Conservation (phyloP, 2,797 vertebrate genomes). For the Enteromius unitaeniatus region DNA sequence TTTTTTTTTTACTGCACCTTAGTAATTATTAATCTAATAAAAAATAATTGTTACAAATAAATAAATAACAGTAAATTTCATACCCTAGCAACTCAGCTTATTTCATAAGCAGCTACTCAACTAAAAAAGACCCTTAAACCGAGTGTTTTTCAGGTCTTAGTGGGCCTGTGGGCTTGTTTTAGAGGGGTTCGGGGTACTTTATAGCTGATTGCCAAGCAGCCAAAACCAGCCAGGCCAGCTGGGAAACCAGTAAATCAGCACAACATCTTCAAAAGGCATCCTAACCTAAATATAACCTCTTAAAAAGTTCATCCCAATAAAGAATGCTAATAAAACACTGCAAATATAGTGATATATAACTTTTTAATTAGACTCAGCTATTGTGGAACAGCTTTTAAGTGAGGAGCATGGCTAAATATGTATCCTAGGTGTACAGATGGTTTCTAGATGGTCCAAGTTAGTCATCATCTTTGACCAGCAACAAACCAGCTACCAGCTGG, state of each 20-base stretch:
- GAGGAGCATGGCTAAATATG: not conserved
- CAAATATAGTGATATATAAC: not conserved
- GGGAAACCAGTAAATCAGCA: conserved; percentile 2
- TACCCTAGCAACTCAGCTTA: too few species aligned
- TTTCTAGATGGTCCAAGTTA: not conserved
- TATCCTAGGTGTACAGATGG: not conserved
- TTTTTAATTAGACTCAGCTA: not conserved
- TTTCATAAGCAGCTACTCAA: not conserved
- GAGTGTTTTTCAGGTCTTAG: not conserved
- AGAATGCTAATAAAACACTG: not conserved
- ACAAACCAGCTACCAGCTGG: not conserved
- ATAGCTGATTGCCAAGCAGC: not conserved
- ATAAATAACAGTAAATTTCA: not conserved
- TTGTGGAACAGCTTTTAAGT: not conserved
- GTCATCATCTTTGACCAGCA: not conserved
- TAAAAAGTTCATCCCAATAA: not conserved
- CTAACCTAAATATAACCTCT: not conserved
- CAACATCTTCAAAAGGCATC: not conserved
- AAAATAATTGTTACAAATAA: not conserved
- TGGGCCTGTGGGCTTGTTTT: not conserved
- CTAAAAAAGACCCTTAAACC: not conserved
- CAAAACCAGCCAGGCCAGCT: not conserved
- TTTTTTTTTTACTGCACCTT: not conserved
- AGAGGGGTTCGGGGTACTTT: not conserved
- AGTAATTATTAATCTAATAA: not conserved